phyloP scores from a whole-genome alignment of 2,797 vertebrate species.

The Apogon talboti region DNA sequence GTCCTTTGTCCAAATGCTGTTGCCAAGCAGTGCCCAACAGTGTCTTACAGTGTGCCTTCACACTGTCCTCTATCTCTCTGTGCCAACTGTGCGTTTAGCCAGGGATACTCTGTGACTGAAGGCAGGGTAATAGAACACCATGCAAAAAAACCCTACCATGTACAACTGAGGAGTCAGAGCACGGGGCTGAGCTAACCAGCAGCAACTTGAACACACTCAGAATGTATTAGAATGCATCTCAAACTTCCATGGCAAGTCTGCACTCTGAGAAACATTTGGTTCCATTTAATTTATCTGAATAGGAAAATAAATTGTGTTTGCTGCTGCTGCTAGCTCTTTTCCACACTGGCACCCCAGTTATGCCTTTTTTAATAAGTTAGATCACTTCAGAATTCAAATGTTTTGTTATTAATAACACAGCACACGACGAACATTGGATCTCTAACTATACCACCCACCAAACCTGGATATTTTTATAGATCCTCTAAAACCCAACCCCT shows the following conservation, averaged over 20 bases:
- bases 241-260: not conserved
- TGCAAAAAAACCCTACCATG: conserved; percentile 74
- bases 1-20: not conserved
- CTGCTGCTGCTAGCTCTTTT: conserved; percentile 57
- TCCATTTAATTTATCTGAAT: conserved; percentile 29
- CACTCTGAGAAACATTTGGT: conserved; percentile 1
- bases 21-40: not conserved
- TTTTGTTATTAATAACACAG: conserved; percentile 80
- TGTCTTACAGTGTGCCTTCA: not conserved
- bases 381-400: conserved; percentile 80
- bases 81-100: conserved; percentile 62
- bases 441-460: conserved; percentile 75
- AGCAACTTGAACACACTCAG: conserved; percentile 7
- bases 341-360: conserved; percentile 66
- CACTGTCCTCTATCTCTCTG: conserved; percentile 17
- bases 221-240: too few species aligned
- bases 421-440: conserved; percentile 80
- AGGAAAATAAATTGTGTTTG: conserved; percentile 63
- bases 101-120: conserved; percentile 70
- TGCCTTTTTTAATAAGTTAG: conserved; percentile 74
- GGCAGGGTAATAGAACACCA: conserved; percentile 77
- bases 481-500: conserved; percentile 20
- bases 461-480: conserved; percentile 44
- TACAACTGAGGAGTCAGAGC: conserved; percentile 40
- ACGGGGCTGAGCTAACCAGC: conserved; percentile 22